These are phyloP conservation scores for Sphenopsis melanotis DNA, from an alignment of 2,797 vertebrate species.

Conservation along the genomic window DNA sequence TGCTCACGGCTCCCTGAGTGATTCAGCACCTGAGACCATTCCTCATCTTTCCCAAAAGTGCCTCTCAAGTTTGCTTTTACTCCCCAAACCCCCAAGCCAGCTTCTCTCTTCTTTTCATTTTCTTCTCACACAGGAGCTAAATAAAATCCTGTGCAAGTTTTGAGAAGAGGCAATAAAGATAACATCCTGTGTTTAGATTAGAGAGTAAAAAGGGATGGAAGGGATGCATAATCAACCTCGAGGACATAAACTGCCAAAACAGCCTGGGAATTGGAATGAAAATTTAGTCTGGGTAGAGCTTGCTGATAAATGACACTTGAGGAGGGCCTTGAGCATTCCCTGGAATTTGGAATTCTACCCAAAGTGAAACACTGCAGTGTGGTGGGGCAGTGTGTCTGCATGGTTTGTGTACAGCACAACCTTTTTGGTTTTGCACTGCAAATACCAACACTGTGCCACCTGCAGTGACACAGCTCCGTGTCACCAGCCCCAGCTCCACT, in stretches of 20 bases:
- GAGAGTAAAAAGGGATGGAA: neutral
- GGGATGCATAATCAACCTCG: neutral
- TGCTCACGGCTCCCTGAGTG: rapidly evolving
- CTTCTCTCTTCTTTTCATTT: neutral
- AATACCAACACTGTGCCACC: rapidly evolving
- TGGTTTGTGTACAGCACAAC: neutral
- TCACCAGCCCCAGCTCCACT: neutral
- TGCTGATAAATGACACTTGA: neutral
- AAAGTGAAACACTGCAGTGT: neutral
- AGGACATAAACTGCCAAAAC: neutral
- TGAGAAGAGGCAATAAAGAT: neutral
- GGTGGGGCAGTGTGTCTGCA: neutral
- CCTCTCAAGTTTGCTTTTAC: neutral
- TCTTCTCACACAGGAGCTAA: neutral
- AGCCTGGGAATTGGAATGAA: neutral
- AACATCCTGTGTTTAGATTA: neutral
- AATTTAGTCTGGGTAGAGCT: neutral
- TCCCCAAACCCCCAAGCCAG: neutral
- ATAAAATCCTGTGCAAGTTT: neutral
- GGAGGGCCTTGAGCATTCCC: neutral
- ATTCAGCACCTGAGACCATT: neutral
- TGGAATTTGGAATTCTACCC: neutral
- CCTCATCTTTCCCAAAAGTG: neutral
- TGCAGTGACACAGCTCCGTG: neutral
- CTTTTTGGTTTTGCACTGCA: neutral